Conservation (phyloP, 1,140 invertebrate genomes). For the Manduca sexta region DNA sequence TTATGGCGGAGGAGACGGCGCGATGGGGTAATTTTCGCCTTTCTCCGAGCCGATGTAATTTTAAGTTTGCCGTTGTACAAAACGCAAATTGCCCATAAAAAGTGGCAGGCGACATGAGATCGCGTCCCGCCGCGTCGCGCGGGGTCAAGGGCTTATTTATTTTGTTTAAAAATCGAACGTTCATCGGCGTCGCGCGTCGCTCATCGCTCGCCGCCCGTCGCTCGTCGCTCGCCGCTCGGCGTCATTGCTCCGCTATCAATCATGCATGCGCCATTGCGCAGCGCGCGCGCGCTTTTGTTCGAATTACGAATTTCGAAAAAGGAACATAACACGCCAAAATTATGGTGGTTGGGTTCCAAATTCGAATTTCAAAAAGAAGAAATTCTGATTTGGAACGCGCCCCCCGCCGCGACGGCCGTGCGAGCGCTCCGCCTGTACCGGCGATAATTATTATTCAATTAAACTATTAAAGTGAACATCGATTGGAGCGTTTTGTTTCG, state of each 20-base stretch:
- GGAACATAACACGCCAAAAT: slow-evolving; percentile 56
- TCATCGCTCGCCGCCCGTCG: slow-evolving; percentile 29
- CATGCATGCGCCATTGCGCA: slow-evolving; percentile 66
- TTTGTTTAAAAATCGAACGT: slow-evolving; percentile 50
- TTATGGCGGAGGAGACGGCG: slow-evolving; percentile 45
- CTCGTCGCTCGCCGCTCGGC: slow-evolving; percentile 15
- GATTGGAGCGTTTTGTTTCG: slow-evolving; percentile 6
- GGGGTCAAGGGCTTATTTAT: slow-evolving; percentile 58
- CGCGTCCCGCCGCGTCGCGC: not conserved
- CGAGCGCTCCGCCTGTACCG: slow-evolving; percentile 10
- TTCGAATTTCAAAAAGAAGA: slow-evolving; percentile 23
- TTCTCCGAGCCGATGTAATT: slow-evolving; percentile 43
- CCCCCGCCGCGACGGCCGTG: slow-evolving; percentile 37
- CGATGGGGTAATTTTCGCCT: slow-evolving; percentile 54
- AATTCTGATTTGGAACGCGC: slow-evolving; percentile 36
- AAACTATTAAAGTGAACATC: slow-evolving; percentile 48
- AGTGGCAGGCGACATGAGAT: slow-evolving; percentile 8
- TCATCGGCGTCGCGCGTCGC: slow-evolving; percentile 11
- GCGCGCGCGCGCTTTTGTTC: slow-evolving; percentile 60
- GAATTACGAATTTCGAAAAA: slow-evolving; percentile 66
- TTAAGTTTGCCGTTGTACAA: slow-evolving; percentile 23
- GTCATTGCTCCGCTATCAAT: slow-evolving; percentile 65
- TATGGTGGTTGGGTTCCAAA: slow-evolving; percentile 54
- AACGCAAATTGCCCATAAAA: slow-evolving; percentile 44
- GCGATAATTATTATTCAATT: slow-evolving; percentile 47